A percentile compares a stretch with the other conserved stretches of the same genome.
These are phyloP conservation scores for Aurelia sp. DNA, from an alignment of 30 jellyfish, hydroid and myxozoan genomes.

Conservation along the genomic window DNA sequence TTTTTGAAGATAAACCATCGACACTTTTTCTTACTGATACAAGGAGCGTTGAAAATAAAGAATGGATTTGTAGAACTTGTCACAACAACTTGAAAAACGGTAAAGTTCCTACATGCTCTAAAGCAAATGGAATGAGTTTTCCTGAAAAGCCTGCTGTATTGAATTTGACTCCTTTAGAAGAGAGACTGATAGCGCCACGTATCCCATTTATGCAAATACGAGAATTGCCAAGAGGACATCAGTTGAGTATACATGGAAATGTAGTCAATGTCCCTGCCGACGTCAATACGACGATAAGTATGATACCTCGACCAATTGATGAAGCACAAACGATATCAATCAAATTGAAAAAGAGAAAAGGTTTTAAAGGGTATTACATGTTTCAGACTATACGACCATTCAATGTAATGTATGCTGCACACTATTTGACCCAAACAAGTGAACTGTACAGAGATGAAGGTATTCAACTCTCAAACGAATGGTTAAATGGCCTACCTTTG, in stretches of 20 bases:
- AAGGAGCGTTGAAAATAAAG: conserved; percentile 8
- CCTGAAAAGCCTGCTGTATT: conserved; percentile 21
- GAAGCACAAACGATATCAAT: conserved; percentile 51
- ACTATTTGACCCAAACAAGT: conserved; percentile 22
- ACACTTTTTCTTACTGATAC: not conserved
- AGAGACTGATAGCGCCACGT: conserved; percentile 43
- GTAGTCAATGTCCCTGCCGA: conserved; percentile 70
- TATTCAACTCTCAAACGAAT: not conserved
- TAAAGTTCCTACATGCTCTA: conserved; percentile 5
- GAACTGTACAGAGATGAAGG: conserved; percentile 21
- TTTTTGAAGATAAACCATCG: not conserved
- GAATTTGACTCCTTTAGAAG: conserved; percentile 34
- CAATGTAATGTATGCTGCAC: conserved; percentile 35
- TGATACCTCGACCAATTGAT: conserved; percentile 8
- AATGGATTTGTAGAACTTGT: not conserved
- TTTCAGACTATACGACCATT: conserved; percentile 18
- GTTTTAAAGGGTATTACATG: not conserved
- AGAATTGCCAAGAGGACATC: conserved; percentile 53
- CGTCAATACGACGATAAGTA: conserved; percentile 10
- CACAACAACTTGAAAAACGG: too few species aligned
- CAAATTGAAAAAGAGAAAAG: not conserved
- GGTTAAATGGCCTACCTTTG: not conserved
- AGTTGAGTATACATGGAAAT: conserved; percentile 53
- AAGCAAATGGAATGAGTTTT: conserved; percentile 17
- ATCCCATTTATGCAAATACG: conserved; percentile 58